Evolutionary conservation across 2,797 vertebrate genomes (phyloP).

Genomic region (Cirrhinus mrigala): DNA sequence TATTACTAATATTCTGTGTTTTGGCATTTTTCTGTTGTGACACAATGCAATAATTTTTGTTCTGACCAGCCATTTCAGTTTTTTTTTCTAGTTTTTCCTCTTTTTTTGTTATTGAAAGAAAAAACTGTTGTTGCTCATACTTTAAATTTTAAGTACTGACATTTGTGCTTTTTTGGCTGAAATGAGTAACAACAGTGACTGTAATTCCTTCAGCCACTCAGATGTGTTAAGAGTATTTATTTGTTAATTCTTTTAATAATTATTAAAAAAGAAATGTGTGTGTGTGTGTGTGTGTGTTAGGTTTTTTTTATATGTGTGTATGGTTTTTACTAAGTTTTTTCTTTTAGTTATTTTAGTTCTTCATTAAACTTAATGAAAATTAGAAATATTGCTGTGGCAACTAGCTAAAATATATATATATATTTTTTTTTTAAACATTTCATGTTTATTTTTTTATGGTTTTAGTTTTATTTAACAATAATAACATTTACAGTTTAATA

Average conservation of each 20-base stretch:
- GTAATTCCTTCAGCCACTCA: not conserved
- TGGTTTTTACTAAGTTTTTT: not conserved
- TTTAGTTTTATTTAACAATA: not conserved
- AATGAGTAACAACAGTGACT: not conserved
- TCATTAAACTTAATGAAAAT: no score
- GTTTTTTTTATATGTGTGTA: not conserved
- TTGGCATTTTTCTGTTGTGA: not conserved
- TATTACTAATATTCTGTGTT: not conserved
- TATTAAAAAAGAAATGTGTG: no score
- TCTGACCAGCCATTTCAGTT: not conserved
- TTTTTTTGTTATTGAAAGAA: not conserved
- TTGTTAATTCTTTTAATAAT: not conserved
- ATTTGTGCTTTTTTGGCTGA: not conserved
- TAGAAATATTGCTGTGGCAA: no score
- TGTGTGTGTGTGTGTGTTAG: not conserved
- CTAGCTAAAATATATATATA: no score
- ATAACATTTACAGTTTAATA: not conserved
- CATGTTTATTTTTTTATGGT: not conserved
- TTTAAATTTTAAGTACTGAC: not conserved
- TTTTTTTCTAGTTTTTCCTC: no score
- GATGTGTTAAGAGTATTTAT: not conserved
- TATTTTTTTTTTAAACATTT: no score
- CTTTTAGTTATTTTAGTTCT: no score
- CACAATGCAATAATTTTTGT: not conserved
- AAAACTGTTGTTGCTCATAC: no score